These are phyloP conservation scores for Octodon degus DNA, from an alignment of 2,113 vertebrate genomes.

Conservation along the genomic window DNA sequence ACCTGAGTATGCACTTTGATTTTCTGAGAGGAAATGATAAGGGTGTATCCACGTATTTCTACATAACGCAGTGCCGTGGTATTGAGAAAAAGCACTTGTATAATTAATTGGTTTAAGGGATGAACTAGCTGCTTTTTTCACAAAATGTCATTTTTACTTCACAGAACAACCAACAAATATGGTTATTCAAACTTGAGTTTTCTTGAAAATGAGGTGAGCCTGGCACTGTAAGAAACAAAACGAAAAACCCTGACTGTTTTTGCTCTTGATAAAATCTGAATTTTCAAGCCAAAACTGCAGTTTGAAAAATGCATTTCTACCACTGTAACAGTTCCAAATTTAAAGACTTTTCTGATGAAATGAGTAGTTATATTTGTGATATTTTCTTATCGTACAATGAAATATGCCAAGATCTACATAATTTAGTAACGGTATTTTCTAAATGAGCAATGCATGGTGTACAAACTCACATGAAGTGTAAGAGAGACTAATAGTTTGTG, in stretches of 20 bases:
- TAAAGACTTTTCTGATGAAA: slow-evolving; percentile 40
- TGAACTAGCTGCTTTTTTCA: background rate
- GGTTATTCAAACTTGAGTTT: background rate
- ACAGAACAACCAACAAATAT: slow-evolving; percentile 19
- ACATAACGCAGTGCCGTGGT: background rate
- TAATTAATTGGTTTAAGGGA: background rate
- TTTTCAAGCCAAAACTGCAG: slow-evolving; percentile 44
- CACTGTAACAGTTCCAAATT: background rate
- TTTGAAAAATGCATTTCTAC: slow-evolving; percentile 20
- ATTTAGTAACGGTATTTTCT: background rate
- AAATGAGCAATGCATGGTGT: background rate
- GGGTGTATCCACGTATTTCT: background rate
- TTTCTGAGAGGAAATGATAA: background rate
- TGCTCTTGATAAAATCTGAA: background rate
- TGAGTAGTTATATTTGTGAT: background rate
- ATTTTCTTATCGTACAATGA: background rate
- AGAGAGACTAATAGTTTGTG: slow-evolving; percentile 1
- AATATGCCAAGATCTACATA: background rate
- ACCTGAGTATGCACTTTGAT: background rate
- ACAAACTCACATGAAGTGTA: background rate
- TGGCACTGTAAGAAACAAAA: background rate
- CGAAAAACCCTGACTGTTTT: background rate
- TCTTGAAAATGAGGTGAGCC: slow-evolving; percentile 5
- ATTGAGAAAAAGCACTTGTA: background rate
- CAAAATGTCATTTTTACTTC: background rate